Evolutionary conservation across 1,140 invertebrate species (phyloP).

Genomic region (Leptoteleia sp.): DNA sequence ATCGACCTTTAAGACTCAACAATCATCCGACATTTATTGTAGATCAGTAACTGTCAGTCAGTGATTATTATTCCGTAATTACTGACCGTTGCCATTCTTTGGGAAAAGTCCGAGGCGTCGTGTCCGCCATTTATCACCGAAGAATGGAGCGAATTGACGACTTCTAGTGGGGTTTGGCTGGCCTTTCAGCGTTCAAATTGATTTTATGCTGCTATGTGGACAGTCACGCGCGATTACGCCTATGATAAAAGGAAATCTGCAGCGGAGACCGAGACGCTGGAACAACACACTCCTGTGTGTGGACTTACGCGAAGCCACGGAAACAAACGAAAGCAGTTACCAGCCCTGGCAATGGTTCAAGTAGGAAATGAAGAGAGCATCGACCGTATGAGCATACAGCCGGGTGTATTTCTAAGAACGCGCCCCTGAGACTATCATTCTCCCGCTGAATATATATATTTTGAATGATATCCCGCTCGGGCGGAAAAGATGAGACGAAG

Average conservation of each 20-base stretch:
- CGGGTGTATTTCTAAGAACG: conserved; percentile 59
- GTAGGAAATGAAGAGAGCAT: conserved; percentile 68
- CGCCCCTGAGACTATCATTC: conserved; percentile 59
- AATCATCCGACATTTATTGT: no score
- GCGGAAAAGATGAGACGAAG: conserved; percentile 2
- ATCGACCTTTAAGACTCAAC: no score
- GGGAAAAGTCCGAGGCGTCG: conserved; percentile 39
- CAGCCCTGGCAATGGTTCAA: conserved; percentile 64
- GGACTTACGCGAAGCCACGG: conserved; percentile 57
- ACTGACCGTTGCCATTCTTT: no score
- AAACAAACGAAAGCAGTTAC: conserved; percentile 68
- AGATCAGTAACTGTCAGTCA: no score
- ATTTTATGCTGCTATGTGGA: conserved; percentile 63
- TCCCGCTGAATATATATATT: conserved; percentile 49
- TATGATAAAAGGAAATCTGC: conserved; percentile 68
- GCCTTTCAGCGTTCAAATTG: conserved; percentile 59
- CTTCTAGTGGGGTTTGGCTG: conserved; percentile 47
- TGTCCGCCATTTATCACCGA: conserved; percentile 45
- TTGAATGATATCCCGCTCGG: conserved; percentile 45
- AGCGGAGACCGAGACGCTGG: conserved; percentile 51
- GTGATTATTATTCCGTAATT: no score
- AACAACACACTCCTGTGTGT: conserved; percentile 58
- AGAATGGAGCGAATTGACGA: conserved; percentile 55
- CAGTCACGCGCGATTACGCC: conserved; percentile 65
- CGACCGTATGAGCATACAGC: conserved; percentile 63